Base-by-base conservation (phyloP, 2,797 vertebrate species). In the Lagodon rhomboides region DNA sequence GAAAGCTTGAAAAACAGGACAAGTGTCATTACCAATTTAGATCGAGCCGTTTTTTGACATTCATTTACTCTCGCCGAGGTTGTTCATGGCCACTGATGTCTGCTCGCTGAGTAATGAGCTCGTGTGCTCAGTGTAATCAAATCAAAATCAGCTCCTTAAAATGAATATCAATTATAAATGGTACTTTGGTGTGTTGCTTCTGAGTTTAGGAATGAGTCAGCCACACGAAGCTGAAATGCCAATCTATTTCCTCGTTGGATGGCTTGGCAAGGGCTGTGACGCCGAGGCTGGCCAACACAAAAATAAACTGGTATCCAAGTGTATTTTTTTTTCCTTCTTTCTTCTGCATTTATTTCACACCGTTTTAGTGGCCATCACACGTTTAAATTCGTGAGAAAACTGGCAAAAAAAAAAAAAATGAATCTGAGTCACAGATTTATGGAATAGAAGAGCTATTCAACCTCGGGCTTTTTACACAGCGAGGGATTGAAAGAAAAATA, bases 1-100 rank as follows among this genome's bases (percentile, higher is more conserved):
- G 81, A 89, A 91, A 82, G 82, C 86, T 84, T 84, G 78, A 79
- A 89, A 91, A 91, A 90, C 81, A 88, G 79, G 81, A 87, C 85
- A 83, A 92, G 87, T 89, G 85, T 88, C 88, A 93, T 94, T 92
- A 93, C 87, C 82, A 82, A 91, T 92, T 92, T 89, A 92, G 90
- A 94, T 87, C 46, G 74, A 90, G 80, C 74, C 77, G 68, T 85
- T 85, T 85, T 88, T 68, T 83, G 46, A 88, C 75, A 88, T 89
- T 85, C 41, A 71, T 87, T 82, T 66, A 68, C 75, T 89, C 68
- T 61, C 20, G 0, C 46, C 0, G 12, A 77, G 51, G 59, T 66
- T 71, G 70, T 71, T 73, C 16, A 15, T 55, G 53, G 63, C 56
- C 63, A 15, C 41, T 17, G 12, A 73, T 55, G 66, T 87, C 71